These are phyloP conservation scores for Dasysyrphus tricinctus DNA, from an alignment of 2,888 invertebrate species.

Conservation along the genomic window DNA sequence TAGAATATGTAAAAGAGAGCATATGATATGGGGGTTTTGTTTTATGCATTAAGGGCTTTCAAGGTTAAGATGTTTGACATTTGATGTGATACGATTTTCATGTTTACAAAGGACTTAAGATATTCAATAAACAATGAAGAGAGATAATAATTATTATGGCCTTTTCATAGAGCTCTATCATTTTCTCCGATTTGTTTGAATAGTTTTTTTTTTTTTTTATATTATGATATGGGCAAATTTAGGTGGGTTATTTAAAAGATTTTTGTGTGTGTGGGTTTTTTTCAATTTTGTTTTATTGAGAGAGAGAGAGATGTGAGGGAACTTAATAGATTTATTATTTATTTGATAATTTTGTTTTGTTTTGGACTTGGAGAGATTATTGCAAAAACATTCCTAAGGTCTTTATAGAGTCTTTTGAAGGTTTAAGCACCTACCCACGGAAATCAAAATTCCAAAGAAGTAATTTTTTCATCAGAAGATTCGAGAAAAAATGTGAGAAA, in stretches of 20 bases:
- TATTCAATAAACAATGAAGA: conserved; percentile 25
- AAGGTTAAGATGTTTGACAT: conserved; percentile 61
- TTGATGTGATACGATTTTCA: conserved; percentile 55
- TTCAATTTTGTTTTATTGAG: background rate
- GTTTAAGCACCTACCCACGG: no score
- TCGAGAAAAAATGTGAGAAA: no score
- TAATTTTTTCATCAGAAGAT: no score
- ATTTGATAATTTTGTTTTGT: background rate
- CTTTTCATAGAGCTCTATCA: background rate
- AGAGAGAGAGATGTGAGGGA: no score
- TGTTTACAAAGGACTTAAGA: conserved; percentile 50
- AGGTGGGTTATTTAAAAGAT: background rate
- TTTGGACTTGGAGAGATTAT: background rate
- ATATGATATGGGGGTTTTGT: background rate
- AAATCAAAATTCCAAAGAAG: no score
- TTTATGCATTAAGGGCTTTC: conserved; percentile 41
- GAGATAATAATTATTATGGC: conserved; percentile 26
- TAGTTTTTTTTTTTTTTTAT: background rate
- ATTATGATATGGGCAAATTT: background rate
- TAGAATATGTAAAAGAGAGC: no score
- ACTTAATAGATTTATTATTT: background rate
- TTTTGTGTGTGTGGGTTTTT: background rate
- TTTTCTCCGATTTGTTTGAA: background rate
- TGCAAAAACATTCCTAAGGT: background rate
- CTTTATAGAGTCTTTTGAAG: no score